Base-by-base conservation (phyloP, 2,113 vertebrate species). In the Oncorhynchus nerka region DNA sequence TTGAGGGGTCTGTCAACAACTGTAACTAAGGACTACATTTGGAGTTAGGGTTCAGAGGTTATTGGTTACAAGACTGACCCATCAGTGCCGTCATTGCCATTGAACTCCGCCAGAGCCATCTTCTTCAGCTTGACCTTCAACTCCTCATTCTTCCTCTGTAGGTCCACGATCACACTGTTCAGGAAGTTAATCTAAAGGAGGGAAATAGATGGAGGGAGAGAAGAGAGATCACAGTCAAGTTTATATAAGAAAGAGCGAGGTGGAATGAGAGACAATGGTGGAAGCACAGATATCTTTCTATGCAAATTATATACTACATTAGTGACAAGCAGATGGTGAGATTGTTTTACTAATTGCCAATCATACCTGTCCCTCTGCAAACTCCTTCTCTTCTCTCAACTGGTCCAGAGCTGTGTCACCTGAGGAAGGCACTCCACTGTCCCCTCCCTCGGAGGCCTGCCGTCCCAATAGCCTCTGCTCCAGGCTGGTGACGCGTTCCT, bases 101-200 rank as follows among this genome's bases (percentile, higher is more conserved):
- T 98, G 26, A 99, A 95, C 5, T 97, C 95, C 1, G 97, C 95
- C 77, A 96, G 95, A 0, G 96, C 95, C 96, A 99, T 95, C 87
- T 93, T 95, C 85, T 97, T 95, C 84, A 99, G 85, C 81, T 99
- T 96, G 70, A 90, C 88, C 86, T 97, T 96, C 55, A 97, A 79
- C 45, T 98, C 96, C 71, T 94, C 91, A 0, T 98, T 98, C 77
- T 96, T 99, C 82, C 89, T 94, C 73, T 99, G 97, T 64, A 99
- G 96, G 83, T 99, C 98, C 75, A 98, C 94, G 20, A 99, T 99
- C 78, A 99, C 97, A 0, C 97, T 97, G 76, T 99, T 99, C 72
- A 99, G 93, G 94, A 99, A 99, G 73, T 98, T 95, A 75, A 99
- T 95, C 98, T 99, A 34, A 76, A 15, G 72, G 4, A 22, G 75